These are phyloP conservation scores for Calameuta filiformis DNA, from an alignment of 2,888 invertebrate genomes.

Conservation along the genomic window DNA sequence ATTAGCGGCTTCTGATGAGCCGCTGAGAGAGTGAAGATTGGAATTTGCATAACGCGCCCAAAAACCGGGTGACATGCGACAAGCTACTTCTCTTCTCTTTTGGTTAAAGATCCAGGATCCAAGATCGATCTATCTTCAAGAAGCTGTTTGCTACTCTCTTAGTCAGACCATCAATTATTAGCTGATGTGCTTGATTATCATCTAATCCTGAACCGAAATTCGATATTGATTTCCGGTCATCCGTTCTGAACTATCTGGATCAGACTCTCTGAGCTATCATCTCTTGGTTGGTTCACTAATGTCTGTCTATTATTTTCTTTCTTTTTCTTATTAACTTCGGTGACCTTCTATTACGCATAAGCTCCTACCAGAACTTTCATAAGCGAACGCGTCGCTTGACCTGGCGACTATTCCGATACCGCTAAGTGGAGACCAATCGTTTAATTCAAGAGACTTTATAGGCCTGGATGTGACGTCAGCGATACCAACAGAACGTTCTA, in stretches of 20 bases:
- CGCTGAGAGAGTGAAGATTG: slow-evolving; percentile 56
- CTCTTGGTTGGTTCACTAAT: background rate
- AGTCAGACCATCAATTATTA: background rate
- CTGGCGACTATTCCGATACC: background rate
- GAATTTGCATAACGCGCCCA: slow-evolving; percentile 51
- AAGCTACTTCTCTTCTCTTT: slow-evolving; percentile 18
- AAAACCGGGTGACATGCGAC: slow-evolving; percentile 44
- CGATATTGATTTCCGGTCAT: background rate
- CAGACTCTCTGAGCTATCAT: slow-evolving; percentile 19
- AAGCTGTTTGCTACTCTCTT: background rate
- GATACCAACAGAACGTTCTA: background rate
- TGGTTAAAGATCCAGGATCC: background rate
- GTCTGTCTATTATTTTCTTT: background rate
- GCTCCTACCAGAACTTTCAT: background rate
- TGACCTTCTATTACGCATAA: background rate
- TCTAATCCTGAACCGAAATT: background rate
- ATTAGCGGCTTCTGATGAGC: slow-evolving; percentile 61
- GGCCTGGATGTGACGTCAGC: slow-evolving; percentile 40
- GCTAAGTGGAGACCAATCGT: background rate
- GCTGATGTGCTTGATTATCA: background rate
- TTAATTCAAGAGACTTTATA: slow-evolving; percentile 29
- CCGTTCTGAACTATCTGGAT: background rate
- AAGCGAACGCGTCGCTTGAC: background rate
- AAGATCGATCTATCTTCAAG: background rate
- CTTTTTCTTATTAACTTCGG: background rate